These are phyloP conservation scores for Anoplolepis gracilipes DNA, from an alignment of 1,140 invertebrate species.

Conservation along the genomic window DNA sequence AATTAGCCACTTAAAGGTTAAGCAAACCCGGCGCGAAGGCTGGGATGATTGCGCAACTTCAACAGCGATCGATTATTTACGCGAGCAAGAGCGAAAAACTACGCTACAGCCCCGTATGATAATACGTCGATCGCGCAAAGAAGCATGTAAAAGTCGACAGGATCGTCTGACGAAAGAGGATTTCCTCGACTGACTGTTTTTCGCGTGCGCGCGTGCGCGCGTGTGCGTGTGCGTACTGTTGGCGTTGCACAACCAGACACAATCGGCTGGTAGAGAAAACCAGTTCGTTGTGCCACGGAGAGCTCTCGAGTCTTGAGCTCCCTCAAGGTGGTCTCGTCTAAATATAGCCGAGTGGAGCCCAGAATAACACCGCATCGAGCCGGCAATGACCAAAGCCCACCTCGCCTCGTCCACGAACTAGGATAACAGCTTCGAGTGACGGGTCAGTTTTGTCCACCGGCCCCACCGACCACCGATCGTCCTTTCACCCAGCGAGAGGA, in stretches of 20 bases:
- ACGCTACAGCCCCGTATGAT: neutral
- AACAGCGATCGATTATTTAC: neutral
- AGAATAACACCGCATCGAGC: conserved; percentile 79
- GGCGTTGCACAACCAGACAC: conserved; percentile 72
- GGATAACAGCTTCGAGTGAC: conserved; percentile 61
- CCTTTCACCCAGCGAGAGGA: conserved; percentile 2
- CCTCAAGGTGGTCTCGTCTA: conserved; percentile 82
- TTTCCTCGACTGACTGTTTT: conserved; percentile 63
- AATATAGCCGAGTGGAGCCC: conserved; percentile 81
- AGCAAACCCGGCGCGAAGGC: neutral
- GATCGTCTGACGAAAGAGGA: conserved; percentile 37
- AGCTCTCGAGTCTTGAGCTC: conserved; percentile 70
- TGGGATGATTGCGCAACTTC: neutral
- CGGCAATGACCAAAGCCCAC: conserved; percentile 80
- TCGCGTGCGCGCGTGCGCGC: neutral
- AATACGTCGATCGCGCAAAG: neutral
- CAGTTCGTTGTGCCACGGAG: conserved; percentile 67
- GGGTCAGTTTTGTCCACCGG: conserved; percentile 65
- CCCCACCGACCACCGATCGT: neutral
- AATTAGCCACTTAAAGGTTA: conserved; percentile 27
- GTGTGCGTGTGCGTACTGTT: neutral
- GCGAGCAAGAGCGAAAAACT: neutral
- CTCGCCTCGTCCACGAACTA: conserved; percentile 67
- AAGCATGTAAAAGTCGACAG: neutral
- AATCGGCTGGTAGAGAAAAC: conserved; percentile 66